A percentile compares a stretch with the other conserved stretches of the same genome.
Evolutionary conservation across 2,797 vertebrate genomes (phyloP).

Genomic region (Antrozous pallidus): DNA sequence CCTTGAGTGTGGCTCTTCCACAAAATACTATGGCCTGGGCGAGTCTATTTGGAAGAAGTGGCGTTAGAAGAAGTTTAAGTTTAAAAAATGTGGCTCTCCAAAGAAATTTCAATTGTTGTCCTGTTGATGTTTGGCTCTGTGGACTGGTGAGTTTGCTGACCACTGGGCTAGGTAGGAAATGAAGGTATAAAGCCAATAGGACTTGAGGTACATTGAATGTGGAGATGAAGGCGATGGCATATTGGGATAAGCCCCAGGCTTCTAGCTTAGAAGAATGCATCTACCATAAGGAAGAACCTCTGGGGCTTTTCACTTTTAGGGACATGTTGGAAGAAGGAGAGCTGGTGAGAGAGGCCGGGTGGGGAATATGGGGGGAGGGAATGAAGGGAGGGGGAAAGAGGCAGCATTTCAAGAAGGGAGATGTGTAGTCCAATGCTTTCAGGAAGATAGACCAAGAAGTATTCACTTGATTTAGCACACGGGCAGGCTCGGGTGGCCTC

Average conservation of each 20-base stretch:
- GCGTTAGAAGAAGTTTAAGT: no score
- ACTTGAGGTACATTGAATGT: not conserved
- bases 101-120: no score
- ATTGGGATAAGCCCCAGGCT: not conserved
- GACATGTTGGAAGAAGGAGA: constrained; percentile 3
- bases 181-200: not conserved
- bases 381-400: not conserved
- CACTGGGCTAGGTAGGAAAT: not conserved
- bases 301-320: not conserved
- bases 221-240: not conserved
- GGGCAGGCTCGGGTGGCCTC: not conserved
- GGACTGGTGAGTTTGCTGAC: no score
- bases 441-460: not conserved
- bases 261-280: not conserved
- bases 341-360: not conserved
- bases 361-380: no score
- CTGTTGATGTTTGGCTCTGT: no score
- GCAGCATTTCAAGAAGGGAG: not conserved
- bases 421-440: not conserved
- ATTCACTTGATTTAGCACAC: not conserved
- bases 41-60: no score
- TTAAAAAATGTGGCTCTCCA: no score
- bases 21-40: no score
- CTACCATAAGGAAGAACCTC: not conserved
- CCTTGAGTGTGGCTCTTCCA: no score